Conservation (phyloP, 2,888 invertebrate genomes). For the Branchellion lobata region DNA sequence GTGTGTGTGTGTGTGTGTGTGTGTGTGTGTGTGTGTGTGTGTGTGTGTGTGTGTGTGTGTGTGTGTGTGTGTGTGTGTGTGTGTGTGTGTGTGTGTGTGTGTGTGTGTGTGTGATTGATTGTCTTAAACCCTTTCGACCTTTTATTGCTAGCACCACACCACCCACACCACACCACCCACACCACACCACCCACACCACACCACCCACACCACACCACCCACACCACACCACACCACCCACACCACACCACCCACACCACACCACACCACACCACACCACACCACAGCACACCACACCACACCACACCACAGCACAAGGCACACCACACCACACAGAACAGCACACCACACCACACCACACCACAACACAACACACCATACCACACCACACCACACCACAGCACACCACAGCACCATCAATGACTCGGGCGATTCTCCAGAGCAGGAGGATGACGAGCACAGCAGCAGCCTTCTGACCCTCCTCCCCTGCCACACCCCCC, state of each 20-base stretch:
- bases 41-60: no score
- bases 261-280: no score
- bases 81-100: no score
- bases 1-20: background rate
- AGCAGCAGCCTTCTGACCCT: constrained; percentile 53
- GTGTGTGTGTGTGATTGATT: no score
- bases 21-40: background rate
- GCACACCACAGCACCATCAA: constrained; percentile 49
- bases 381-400: background rate
- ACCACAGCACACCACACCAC: no score
- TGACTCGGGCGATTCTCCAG: constrained; percentile 52
- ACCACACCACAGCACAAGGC: background rate
- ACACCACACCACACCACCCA: no score
- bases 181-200: no score
- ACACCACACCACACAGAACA: background rate
- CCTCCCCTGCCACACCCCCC: constrained; percentile 51
- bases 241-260: no score
- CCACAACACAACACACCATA: background rate
- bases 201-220: no score
- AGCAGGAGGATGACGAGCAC: constrained; percentile 52
- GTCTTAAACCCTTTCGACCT: background rate
- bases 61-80: no score
- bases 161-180: no score
- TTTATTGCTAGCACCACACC: background rate
- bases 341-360: constrained; percentile 6